Conservation (phyloP, 2,113 vertebrate species). For the Erythrocercus mccallii region DNA sequence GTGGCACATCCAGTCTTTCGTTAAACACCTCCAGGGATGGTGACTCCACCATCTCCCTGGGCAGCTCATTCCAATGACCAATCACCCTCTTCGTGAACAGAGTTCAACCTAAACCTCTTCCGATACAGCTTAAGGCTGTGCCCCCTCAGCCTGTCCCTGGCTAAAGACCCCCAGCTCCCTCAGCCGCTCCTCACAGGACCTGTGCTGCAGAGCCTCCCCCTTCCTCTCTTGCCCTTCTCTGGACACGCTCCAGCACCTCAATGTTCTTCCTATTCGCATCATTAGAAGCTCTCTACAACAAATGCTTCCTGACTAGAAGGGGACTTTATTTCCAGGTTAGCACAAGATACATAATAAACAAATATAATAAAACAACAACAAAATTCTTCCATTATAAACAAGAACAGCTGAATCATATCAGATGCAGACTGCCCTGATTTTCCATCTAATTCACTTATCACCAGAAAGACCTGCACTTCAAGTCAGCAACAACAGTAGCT, state of each 20-base stretch:
- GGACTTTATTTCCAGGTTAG: neutral
- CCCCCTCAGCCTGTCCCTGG: no score
- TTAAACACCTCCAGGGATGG: neutral
- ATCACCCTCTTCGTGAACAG: no score
- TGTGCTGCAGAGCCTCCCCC: no score
- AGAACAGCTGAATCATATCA: neutral
- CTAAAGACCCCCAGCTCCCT: neutral
- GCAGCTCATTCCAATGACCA: neutral
- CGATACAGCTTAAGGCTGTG: neutral
- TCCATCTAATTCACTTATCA: neutral
- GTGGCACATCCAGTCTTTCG: neutral
- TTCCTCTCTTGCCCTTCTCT: neutral
- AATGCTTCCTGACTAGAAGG: neutral
- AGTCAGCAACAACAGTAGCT: neutral
- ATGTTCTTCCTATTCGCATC: fast-evolving
- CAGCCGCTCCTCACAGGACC: neutral
- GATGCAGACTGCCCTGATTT: neutral
- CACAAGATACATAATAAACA: neutral
- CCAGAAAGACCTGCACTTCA: neutral
- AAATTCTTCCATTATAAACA: neutral
- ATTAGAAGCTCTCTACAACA: neutral
- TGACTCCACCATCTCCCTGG: neutral
- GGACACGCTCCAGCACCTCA: neutral
- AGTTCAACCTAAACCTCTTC: neutral
- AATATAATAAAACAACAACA: neutral